phyloP scores from a whole-genome alignment of 37 sponge, comb jelly and placozoan genomes.

The Trichoplax adhaerens region DNA sequence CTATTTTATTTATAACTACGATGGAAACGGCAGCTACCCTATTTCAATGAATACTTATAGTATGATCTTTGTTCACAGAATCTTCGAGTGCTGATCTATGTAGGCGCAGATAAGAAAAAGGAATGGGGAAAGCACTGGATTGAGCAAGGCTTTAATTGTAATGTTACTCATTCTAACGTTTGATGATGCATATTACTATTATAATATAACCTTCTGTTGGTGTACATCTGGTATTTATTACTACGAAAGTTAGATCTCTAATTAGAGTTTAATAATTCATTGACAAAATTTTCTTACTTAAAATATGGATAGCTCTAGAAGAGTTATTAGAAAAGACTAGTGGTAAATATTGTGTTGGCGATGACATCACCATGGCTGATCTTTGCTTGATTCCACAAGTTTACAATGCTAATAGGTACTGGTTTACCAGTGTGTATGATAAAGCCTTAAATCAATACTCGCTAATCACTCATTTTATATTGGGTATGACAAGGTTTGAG shows the following conservation, averaged over 20 bases:
- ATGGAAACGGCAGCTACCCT: no score
- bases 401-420: slow-evolving; percentile 75
- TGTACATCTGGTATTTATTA: no score
- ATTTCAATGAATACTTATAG: no score
- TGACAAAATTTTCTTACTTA: no score
- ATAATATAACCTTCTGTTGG: no score
- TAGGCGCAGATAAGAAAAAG: slow-evolving; percentile 70
- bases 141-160: slow-evolving; percentile 26
- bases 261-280: no score
- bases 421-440: neutral
- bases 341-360: slow-evolving; percentile 91
- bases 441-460: neutral
- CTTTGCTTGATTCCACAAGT: slow-evolving; percentile 82
- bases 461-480: neutral
- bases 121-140: slow-evolving; percentile 96
- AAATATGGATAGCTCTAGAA: slow-evolving; percentile 49
- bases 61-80: slow-evolving; percentile 25
- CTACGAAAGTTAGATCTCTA: no score
- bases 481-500: slow-evolving; percentile 36
- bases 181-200: no score
- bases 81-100: slow-evolving; percentile 65
- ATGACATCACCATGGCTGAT: slow-evolving; percentile 92
- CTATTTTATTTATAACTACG: no score
- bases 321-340: slow-evolving; percentile 35
- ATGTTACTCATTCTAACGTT: neutral